phyloP scores from a whole-genome alignment of 1,140 invertebrate species.

The Saccostrea cuccullata region DNA sequence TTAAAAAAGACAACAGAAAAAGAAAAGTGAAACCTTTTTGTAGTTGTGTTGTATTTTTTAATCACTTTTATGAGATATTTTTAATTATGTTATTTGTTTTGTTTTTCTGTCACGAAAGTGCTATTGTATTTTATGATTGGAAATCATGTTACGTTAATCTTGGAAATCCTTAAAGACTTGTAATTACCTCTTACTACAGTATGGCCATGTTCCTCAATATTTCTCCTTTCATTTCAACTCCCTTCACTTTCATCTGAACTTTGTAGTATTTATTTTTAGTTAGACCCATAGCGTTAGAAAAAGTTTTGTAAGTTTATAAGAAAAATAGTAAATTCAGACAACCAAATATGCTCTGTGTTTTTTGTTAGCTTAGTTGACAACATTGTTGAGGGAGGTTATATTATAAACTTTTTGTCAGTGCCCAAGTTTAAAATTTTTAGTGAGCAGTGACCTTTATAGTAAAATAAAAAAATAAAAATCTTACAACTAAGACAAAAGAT shows the following conservation, averaged over 20 bases:
- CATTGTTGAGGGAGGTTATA: too few species aligned
- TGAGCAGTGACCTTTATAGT: too few species aligned
- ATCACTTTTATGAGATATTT: constrained; percentile 23
- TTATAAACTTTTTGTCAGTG: too few species aligned
- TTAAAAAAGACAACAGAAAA: neutral
- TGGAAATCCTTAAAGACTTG: constrained; percentile 17
- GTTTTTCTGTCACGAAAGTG: constrained; percentile 22
- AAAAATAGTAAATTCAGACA: constrained; percentile 24
- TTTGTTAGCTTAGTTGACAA: neutral
- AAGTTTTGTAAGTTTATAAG: constrained; percentile 13
- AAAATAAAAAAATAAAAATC: too few species aligned
- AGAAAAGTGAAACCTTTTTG: neutral
- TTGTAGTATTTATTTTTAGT: constrained; percentile 30
- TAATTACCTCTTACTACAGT: neutral
- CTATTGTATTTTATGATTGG: constrained; percentile 26
- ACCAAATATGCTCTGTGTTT: neutral
- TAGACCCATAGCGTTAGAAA: constrained; percentile 14
- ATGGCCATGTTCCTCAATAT: neutral
- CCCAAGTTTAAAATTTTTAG: too few species aligned
- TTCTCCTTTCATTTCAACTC: neutral
- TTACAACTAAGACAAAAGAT: too few species aligned
- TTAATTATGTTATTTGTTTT: constrained; percentile 3
- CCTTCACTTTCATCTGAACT: neutral
- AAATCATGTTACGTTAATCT: constrained; percentile 15
- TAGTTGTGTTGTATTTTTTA: constrained; percentile 34